Percentiles rank a stretch among this genome's conserved stretches.
These are phyloP conservation scores for Pao palembangensis DNA, from an alignment of 2,113 vertebrate species.

Conservation along the genomic window DNA sequence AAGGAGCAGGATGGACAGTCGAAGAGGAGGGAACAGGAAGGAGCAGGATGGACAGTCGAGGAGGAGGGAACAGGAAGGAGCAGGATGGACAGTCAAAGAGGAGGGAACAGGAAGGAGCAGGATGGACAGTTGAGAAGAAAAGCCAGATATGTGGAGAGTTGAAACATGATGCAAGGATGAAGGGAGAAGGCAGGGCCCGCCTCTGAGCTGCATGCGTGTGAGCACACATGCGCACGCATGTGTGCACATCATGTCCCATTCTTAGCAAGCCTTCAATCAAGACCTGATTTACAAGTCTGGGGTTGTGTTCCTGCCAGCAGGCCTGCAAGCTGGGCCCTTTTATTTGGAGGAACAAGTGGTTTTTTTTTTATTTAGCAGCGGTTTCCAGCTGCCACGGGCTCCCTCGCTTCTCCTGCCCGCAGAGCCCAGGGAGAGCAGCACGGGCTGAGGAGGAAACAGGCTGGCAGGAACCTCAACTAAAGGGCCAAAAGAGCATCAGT, in stretches of 20 bases:
- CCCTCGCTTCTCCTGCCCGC: slow-evolving; percentile 35
- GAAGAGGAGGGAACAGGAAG: no score
- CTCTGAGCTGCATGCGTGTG: neutral
- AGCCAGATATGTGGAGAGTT: neutral
- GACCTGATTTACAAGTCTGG: slow-evolving; percentile 57
- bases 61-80: no score
- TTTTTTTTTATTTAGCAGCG: slow-evolving; percentile 36
- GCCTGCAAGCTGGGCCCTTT: slow-evolving; percentile 50
- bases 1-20: neutral
- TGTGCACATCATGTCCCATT: slow-evolving; percentile 35
- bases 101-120: no score
- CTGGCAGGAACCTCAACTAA: no score
- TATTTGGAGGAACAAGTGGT: slow-evolving; percentile 57
- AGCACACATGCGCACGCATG: slow-evolving; percentile 1
- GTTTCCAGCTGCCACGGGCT: slow-evolving; percentile 46
- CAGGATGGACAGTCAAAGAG: no score
- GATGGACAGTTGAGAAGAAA: neutral
- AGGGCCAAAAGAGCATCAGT: no score
- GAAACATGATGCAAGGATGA: neutral
- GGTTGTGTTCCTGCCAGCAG: slow-evolving; percentile 50
- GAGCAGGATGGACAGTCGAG: no score
- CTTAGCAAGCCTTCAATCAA: slow-evolving; percentile 58
- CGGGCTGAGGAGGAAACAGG: neutral
- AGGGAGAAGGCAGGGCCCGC: neutral
- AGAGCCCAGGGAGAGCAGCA: slow-evolving; percentile 3